Evolutionary conservation across 2,113 vertebrate species (phyloP).

Genomic region (Alligator sinensis): DNA sequence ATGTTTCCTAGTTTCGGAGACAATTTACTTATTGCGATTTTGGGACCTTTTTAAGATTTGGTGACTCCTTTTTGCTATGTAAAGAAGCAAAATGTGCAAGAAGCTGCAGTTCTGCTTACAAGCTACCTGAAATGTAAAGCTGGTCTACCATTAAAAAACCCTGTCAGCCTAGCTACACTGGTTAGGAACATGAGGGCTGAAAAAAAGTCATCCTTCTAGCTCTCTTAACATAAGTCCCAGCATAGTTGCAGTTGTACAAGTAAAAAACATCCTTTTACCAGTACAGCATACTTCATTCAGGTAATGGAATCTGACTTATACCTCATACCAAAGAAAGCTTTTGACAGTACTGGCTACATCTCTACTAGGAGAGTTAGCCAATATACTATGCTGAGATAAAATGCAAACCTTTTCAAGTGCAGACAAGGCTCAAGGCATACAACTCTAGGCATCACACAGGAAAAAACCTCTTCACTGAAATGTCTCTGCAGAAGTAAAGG

Average conservation of each 20-base stretch:
- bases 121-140: neutral
- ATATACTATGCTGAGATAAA: neutral
- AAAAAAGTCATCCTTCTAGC: neutral
- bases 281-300: neutral
- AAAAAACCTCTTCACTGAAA: neutral
- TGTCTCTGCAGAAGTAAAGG: slow-evolving; percentile 16
- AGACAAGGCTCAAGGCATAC: neutral
- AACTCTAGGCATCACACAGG: neutral
- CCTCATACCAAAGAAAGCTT: neutral
- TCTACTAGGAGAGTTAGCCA: neutral
- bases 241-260: neutral
- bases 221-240: neutral
- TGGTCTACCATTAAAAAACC: neutral
- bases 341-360: neutral
- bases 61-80: neutral
- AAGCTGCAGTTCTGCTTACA: neutral
- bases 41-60: neutral
- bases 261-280: neutral
- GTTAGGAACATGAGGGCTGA: neutral
- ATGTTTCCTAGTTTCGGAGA: neutral
- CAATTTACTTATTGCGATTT: neutral
- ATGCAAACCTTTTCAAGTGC: neutral
- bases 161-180: neutral
- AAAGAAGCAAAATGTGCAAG: neutral
- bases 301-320: neutral